A percentile compares a stretch with the other conserved stretches of the same genome.
phyloP scores from a whole-genome alignment of 2,797 vertebrate genomes.

The Brachymystax lenok region DNA sequence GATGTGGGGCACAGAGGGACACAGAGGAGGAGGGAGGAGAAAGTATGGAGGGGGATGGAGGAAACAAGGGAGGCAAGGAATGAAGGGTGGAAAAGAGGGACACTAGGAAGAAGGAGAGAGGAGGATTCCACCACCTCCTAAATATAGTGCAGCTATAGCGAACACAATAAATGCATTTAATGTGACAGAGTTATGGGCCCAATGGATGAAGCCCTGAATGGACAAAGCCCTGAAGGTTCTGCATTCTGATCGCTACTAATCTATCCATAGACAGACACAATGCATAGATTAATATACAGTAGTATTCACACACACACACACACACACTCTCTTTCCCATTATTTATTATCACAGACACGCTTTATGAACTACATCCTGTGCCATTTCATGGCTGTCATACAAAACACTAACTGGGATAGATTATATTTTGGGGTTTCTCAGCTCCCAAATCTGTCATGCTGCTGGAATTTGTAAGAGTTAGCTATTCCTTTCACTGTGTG shows the following conservation, averaged over 20 bases:
- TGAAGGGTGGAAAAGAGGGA: neutral
- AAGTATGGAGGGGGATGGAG: neutral
- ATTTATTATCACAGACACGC: constrained; percentile 23
- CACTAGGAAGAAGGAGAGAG: constrained; percentile 2
- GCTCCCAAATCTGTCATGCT: constrained; percentile 57
- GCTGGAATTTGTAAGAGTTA: constrained; percentile 24
- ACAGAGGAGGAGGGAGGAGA: neutral
- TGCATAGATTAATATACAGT: neutral
- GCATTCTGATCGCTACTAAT: constrained; percentile 38
- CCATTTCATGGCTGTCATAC: neutral
- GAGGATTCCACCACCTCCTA: constrained; percentile 5
- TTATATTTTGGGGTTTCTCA: constrained; percentile 49
- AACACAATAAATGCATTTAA: constrained; percentile 29
- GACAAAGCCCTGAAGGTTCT: constrained; percentile 1
- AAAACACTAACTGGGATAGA: constrained; percentile 56
- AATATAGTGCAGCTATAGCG: constrained; percentile 30
- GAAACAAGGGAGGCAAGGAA: neutral
- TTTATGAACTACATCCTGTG: constrained; percentile 34
- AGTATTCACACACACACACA: neutral
- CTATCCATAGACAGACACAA: constrained; percentile 23
- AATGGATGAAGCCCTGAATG: neutral
- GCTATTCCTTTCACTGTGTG: constrained; percentile 23
- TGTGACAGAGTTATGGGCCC: constrained; percentile 39
- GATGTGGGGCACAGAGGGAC: too few species aligned
- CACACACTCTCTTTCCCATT: constrained; percentile 17